Evolutionary conservation across 2,888 invertebrate genomes (phyloP), one percentile per base, ranked within the genome.

Genomic region (Morinoia aosen): DNA sequence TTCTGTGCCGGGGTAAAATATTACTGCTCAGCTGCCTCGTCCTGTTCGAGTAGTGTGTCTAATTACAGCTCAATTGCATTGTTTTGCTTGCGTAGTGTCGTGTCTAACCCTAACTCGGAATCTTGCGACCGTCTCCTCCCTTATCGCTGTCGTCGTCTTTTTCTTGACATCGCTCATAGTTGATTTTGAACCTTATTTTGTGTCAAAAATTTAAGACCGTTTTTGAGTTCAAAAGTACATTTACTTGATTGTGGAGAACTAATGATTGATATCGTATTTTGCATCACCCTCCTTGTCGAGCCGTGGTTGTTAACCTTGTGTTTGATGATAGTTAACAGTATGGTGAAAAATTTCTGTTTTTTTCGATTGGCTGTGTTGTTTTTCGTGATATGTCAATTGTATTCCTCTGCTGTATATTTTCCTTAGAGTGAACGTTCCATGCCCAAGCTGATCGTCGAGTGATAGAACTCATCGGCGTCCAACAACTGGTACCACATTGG

Each of bases 1-100:
- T 93, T 57, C n/a, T 93, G 93, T 56, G 93, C 56, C 57, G 93
- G 93, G 93, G 93, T 93, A 93, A 76, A 76, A 90, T 90, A 40
- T 90, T 90, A 14, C 0, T 91, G 57, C 61, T 48, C 57, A 58
- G n/a, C 88, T 39, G 33, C 61, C 48, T 48, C 61, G 95, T 95
- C 57, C n/a, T 95, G 58, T 94, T 57, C 48, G 61, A 58, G 64
- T 61, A 64, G 95, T 95, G 64, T 48, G 94, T 58, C 61, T 94
- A 61, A 58, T 58, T 40, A 94, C 58, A 58, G 48, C 57, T 91
- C 56, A 91, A 91, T 8, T 12, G 33, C 33, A 16, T 57, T 48
- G 11, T 58, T n/a, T 93, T n/a, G 57, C 58, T 93, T 93, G n/a
- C 58, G n/a, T 48, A 48, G n/a, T 93, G 57, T 93, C 58, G 58